Percentiles rank a stretch among this genome's conserved stretches.
phyloP scores from a whole-genome alignment of 2,888 invertebrate species.

The Phengaris arion region DNA sequence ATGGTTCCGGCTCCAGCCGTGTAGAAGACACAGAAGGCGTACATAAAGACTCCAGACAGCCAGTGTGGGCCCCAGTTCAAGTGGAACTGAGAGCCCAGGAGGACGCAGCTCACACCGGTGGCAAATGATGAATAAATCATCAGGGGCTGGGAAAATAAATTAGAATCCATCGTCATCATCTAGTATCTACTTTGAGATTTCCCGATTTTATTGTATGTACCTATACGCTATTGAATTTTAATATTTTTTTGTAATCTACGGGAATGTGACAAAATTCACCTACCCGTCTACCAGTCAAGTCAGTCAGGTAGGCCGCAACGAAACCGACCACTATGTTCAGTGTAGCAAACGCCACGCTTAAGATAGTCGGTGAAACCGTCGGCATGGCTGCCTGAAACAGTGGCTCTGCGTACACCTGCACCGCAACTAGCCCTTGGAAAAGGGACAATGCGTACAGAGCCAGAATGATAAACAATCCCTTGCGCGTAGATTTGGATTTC shows the following conservation, averaged over 20 bases:
- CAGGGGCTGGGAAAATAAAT: slow-evolving; percentile 37
- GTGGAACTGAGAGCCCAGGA: slow-evolving; percentile 44
- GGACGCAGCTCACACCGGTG: slow-evolving; percentile 40
- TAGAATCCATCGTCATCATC: too few relatives aligned
- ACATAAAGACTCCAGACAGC: slow-evolving; percentile 42
- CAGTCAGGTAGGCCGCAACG: slow-evolving; percentile 55
- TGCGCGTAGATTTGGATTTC: slow-evolving; percentile 55
- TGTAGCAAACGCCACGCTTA: slow-evolving; percentile 53
- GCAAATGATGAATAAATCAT: slow-evolving; percentile 46
- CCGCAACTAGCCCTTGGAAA: slow-evolving; percentile 59
- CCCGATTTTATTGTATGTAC: too few relatives aligned
- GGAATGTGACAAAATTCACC: slow-evolving; percentile 32
- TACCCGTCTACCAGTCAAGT: slow-evolving; percentile 58
- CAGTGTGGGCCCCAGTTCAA: slow-evolving; percentile 43
- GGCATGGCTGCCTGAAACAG: slow-evolving; percentile 58
- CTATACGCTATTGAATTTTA: too few relatives aligned
- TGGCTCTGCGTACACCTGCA: slow-evolving; percentile 63
- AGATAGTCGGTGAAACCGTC: slow-evolving; percentile 52
- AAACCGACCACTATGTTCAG: slow-evolving; percentile 49
- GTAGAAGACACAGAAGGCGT: slow-evolving; percentile 39
- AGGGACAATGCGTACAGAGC: slow-evolving; percentile 50
- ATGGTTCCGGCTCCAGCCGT: slow-evolving; percentile 39
- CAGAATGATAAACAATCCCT: slow-evolving; percentile 48
- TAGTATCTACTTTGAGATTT: background rate
- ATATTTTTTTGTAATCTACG: too few relatives aligned